Conservation (phyloP, 2,888 invertebrate species). For the Synanthedon formicaeformis region DNA sequence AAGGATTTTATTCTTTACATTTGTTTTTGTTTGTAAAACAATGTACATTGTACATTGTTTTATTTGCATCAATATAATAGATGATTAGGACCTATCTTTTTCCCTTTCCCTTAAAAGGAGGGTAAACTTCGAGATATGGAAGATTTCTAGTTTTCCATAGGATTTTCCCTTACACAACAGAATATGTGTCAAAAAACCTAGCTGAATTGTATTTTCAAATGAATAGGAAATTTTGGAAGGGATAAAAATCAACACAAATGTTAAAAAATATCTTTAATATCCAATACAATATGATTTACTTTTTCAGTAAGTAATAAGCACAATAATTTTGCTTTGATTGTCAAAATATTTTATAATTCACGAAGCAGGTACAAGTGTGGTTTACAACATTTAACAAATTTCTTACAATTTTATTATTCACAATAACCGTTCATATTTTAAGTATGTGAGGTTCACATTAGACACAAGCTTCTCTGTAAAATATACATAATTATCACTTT, state of each 20-base stretch:
- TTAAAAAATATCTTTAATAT: constrained; percentile 14
- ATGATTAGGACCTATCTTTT: no score
- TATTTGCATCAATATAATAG: no score
- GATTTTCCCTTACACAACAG: no score
- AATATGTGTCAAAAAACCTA: no score
- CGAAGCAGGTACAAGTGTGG: constrained; percentile 68
- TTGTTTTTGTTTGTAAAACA: no score
- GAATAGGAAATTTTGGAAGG: background rate
- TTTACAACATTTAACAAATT: constrained; percentile 56
- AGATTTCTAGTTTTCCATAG: no score
- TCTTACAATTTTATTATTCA: constrained; percentile 13
- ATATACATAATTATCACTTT: constrained; percentile 25
- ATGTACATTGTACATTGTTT: no score
- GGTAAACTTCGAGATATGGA: no score
- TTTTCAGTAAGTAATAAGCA: constrained; percentile 35
- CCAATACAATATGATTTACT: constrained; percentile 62
- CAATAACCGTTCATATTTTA: background rate
- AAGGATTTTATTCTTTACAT: no score
- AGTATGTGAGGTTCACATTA: background rate
- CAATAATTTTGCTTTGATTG: constrained; percentile 70
- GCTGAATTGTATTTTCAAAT: no score
- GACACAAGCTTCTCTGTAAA: constrained; percentile 1
- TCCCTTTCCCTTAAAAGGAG: no score
- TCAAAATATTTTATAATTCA: constrained; percentile 58
- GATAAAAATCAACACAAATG: constrained; percentile 14